Base-by-base conservation (phyloP, 2,797 vertebrate species). In the Scolopax bukidnonensis region DNA sequence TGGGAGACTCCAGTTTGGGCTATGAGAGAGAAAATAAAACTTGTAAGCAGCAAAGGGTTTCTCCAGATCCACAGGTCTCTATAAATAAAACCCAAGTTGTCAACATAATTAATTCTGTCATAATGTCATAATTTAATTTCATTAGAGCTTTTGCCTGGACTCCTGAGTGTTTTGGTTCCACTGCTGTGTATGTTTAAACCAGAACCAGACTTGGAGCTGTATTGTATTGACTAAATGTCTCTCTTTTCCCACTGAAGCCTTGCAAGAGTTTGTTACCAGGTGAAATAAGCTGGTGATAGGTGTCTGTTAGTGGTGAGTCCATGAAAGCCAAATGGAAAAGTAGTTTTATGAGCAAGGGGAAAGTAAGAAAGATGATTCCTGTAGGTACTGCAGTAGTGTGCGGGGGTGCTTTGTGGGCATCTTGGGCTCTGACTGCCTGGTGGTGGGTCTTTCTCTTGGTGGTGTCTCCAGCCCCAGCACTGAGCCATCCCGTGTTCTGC, bases 401-500 rank as follows among this genome's bases (percentile, higher is more conserved):
- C 4, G 2, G 53, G 51, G 78, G 63, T 60, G 89, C 63, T 71
- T 9, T 53, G 61, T 2, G 32, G 63, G 47, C 30, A 16, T 28
- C 74, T 68, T 0, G 1, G 64, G 51, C 45, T 82, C 54, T 5
- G 12, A 3, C 38, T 25, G 59, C 59, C 41, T 2, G 25, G n/a
- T 23, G 10, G 41, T 1, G 7, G 54, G 24, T 30, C 38, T 53
- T 38, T n/a, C 50, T 74, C 56, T 28, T 0, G 2, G 30, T 20
- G 38, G 24, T 6, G 16, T 75, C 11, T 64, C 84, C 57, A 64
- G 33, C 56, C 47, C 47, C 2, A 7, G 36, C 43, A 3, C 61
- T 15, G 91, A 43, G 33, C 64, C 4, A 3, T 69, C 9, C 53
- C 6, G 0, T 3, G 41, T 0, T 3, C 33, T 54, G 47, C 30